Base-by-base conservation (phyloP, 2,888 invertebrate genomes). In the Eupithecia dodoneata region DNA sequence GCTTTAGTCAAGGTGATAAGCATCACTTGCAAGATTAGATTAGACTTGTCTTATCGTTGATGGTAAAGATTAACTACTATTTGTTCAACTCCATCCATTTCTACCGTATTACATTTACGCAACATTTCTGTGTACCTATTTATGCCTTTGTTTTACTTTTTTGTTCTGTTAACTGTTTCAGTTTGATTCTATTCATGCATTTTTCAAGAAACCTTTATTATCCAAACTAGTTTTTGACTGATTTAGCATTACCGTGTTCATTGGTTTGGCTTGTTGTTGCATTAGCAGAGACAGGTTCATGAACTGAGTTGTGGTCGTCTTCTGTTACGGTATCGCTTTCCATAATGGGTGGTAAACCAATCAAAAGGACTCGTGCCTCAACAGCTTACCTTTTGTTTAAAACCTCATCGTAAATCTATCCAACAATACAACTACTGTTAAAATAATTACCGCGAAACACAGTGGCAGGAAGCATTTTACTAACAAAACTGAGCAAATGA, bases 41-140 rank as follows among this genome's bases (percentile, higher is more conserved):
- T 85, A 77, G 12, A 70, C 30, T n/a, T 49, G 30, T 67, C 82
- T 86, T 94, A 94, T 93, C 92, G 85, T 82, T 90, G 91, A 93
- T 94, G 89, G 87, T 87, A 81, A 87, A 92, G 93, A 94, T 93
- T 92, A 94, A 93, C 93, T 95, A 94, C 94, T 91, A 93, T 93
- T 92, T 92, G 90, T 85, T 85, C 79, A 85, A 85, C 87, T 86
- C 81, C 86, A 85, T 83, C 83, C 85, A 86, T 86, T 90, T 91
- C 93, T 89, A 90, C 89, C 85, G 88, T 88, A 83, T 88, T 87
- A 87, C 88, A 83, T 83, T 85, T 87, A 84, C 77, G 82, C 84
- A 82, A 81, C 83, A 82, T 81, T 73, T 76, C 7, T 59, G 9
- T 63, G 1, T 63, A 79, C 73, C 73, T 70, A 76, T 72, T 71